Conservation (phyloP, 1,140 invertebrate genomes). For the Drosophila burlai region DNA sequence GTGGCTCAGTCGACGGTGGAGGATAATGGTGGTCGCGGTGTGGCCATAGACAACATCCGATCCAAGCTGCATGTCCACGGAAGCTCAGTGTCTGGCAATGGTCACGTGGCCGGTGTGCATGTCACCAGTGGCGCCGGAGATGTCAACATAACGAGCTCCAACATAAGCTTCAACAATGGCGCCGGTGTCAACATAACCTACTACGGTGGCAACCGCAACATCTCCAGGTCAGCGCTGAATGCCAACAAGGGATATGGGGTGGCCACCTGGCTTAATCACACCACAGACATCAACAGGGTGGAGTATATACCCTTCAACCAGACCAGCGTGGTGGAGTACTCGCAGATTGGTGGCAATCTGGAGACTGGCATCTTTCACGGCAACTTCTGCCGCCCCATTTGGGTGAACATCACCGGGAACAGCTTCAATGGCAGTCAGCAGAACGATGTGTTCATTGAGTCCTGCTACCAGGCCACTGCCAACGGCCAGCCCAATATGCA, state of each 20-base stretch:
- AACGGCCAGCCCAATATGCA: slow-evolving; percentile 86
- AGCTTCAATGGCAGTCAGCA: slow-evolving; percentile 91
- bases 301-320: slow-evolving; percentile 93
- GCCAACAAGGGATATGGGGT: slow-evolving; percentile 95
- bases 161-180: slow-evolving; percentile 96
- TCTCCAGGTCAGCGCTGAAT: slow-evolving; percentile 92
- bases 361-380: slow-evolving; percentile 94
- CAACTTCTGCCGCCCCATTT: slow-evolving; percentile 91
- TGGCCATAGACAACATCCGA: slow-evolving; percentile 93
- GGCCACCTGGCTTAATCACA: slow-evolving; percentile 95
- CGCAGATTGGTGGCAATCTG: slow-evolving; percentile 92
- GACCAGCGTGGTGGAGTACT: slow-evolving; percentile 94
- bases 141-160: slow-evolving; percentile 95
- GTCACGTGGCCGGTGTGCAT: slow-evolving; percentile 95
- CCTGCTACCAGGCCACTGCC: slow-evolving; percentile 90
- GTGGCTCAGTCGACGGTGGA: slow-evolving; percentile 93
- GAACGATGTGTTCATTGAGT: slow-evolving; percentile 91
- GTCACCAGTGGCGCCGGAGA: slow-evolving; percentile 94
- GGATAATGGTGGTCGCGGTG: slow-evolving; percentile 96
- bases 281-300: slow-evolving; percentile 88
- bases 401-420: slow-evolving; percentile 95
- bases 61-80: slow-evolving; percentile 92
- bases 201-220: slow-evolving; percentile 94
- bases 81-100: slow-evolving; percentile 93
- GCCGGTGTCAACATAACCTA: slow-evolving; percentile 97